These are phyloP conservation scores for Drosophila willistoni DNA, from an alignment of 1,140 invertebrate species.

Conservation along the genomic window DNA sequence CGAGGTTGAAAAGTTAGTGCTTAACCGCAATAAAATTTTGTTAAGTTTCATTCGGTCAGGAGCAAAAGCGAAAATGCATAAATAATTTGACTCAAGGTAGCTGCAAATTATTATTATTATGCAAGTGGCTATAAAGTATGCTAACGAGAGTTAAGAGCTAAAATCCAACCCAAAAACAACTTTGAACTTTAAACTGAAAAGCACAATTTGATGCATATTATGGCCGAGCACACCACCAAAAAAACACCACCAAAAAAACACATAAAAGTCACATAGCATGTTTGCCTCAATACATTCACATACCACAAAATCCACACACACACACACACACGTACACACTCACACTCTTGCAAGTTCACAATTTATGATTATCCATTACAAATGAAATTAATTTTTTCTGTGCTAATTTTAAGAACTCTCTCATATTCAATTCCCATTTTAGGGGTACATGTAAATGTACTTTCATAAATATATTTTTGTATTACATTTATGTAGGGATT, in stretches of 20 bases:
- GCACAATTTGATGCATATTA: conserved; percentile 13
- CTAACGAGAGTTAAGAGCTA: neutral
- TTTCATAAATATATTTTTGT: neutral
- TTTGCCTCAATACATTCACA: neutral
- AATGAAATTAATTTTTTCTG: neutral
- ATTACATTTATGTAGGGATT: conserved; percentile 1
- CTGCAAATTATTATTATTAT: neutral
- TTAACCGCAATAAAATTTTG: conserved; percentile 25
- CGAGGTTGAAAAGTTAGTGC: conserved; percentile 4
- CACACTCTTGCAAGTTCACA: conserved; percentile 3
- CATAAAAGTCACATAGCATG: conserved; percentile 9
- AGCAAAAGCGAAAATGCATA: neutral
- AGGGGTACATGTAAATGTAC: neutral
- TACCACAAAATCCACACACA: conserved; percentile 14
- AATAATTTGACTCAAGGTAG: neutral
- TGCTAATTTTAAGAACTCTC: conserved; percentile 10
- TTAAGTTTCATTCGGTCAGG: neutral
- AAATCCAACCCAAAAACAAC: neutral
- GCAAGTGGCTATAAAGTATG: neutral
- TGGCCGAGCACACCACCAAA: conserved; percentile 2
- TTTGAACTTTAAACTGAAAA: neutral
- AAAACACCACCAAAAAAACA: conserved; percentile 30
- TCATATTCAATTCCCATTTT: neutral
- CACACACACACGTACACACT: conserved; percentile 27
- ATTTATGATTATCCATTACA: neutral